Evolutionary conservation across 1,140 invertebrate species (phyloP).

Genomic region (Potamilus streckersoni): DNA sequence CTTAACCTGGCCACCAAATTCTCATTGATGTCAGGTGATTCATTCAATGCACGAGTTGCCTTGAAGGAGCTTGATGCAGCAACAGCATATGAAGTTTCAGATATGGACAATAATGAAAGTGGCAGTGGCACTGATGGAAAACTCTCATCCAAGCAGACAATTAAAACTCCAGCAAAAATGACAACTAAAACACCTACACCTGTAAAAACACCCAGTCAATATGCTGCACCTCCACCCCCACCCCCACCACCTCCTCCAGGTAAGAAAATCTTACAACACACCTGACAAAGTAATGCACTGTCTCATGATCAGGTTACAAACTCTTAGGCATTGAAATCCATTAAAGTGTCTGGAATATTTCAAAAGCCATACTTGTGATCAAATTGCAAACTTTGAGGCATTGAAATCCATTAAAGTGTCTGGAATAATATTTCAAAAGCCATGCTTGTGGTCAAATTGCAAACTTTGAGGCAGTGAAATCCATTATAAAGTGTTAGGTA

Average conservation of each 20-base stretch:
- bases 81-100: conserved; percentile 52
- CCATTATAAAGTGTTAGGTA: not conserved
- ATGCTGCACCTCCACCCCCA: conserved; percentile 52
- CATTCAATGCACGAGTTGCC: conserved; percentile 55
- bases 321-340: too few species aligned
- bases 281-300: too few species aligned
- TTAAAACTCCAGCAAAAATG: not conserved
- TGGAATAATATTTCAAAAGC: too few species aligned
- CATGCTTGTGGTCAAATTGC: too few species aligned
- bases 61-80: conserved; percentile 62
- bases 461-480: too few species aligned
- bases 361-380: not conserved
- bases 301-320: too few species aligned
- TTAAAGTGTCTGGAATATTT: too few species aligned
- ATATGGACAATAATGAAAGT: conserved; percentile 27
- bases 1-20: too few species aligned
- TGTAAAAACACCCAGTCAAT: not conserved
- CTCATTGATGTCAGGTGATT: conserved; percentile 34
- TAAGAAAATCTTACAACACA: not conserved
- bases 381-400: too few species aligned
- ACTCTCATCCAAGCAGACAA: not conserved
- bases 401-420: too few species aligned
- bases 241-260: conserved; percentile 37
- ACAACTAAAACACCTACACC: conserved; percentile 18
- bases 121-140: not conserved